Percentiles rank a stretch among this genome's conserved stretches.
Conservation (phyloP, 2,797 vertebrate species). For the Menidia menidia region DNA sequence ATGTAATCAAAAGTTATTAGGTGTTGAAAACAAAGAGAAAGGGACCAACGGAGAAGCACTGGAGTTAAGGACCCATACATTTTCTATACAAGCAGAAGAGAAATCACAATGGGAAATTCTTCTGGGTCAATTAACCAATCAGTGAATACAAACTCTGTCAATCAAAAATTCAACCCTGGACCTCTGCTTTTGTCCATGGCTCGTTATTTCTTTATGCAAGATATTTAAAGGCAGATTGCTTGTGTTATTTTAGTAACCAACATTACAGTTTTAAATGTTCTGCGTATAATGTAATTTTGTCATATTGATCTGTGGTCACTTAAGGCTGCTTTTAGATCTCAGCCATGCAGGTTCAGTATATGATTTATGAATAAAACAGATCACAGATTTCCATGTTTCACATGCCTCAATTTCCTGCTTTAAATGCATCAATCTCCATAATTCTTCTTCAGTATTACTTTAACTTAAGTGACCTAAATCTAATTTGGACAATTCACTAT, state of each 20-base stretch:
- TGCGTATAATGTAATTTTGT: neutral
- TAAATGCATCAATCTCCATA: conserved; percentile 61
- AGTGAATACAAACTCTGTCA: neutral
- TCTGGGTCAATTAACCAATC: neutral
- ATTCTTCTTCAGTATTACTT: conserved; percentile 40
- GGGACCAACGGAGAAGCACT: neutral
- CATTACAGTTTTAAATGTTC: neutral
- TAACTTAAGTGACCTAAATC: conserved; percentile 38
- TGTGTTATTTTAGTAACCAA: neutral
- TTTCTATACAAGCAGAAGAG: no score
- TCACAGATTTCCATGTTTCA: conserved; percentile 46
- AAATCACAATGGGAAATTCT: no score
- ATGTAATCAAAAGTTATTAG: neutral
- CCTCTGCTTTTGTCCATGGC: neutral
- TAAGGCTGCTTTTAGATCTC: conserved; percentile 15
- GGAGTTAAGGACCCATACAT: neutral
- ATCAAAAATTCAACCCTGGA: neutral
- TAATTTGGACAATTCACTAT: conserved; percentile 40
- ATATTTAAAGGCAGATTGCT: neutral
- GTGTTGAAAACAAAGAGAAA: neutral
- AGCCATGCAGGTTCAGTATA: conserved; percentile 18
- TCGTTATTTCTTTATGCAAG: neutral
- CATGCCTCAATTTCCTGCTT: conserved; percentile 70
- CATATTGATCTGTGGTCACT: neutral
- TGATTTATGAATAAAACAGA: conserved; percentile 42